Base-by-base conservation (phyloP, 2,113 vertebrate genomes). In the Notothenia coriiceps region DNA sequence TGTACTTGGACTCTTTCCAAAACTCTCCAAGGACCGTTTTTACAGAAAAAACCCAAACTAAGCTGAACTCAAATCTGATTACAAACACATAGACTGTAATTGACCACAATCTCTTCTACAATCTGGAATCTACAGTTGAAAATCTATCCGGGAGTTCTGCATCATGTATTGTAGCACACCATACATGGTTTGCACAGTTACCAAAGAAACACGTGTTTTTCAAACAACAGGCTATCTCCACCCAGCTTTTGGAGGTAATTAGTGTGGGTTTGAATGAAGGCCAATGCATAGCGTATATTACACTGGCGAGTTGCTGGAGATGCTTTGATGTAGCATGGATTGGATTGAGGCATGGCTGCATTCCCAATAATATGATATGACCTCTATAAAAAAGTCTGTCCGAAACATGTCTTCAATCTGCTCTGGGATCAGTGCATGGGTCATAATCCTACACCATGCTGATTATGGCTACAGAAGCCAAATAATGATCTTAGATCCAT, bases 171-270 rank as follows among this genome's bases (percentile, higher is more conserved):
- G 61, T 22, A 83, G 52, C 25, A 50, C 44, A 55, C 60, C 55
- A n/a, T 80, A 81, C 50, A 74, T n/a, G 68, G 74, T 70, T 77
- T 74, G 49, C 52, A 63, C 66, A 43, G 83, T 90, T 85, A 86
- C 89, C 88, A 80, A 72, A 91, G 88, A 88, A 88, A 88, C 86
- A 79, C 82, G 75, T 80, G 79, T 84, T 86, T 35, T 90, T 82
- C 29, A 51, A 71, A 86, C 79, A 89, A 83, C 81, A 93, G 54
- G 72, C 77, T 54, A 17, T 83, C 76, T 68, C 70, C 61, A 6
- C 63, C 47, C 22, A 73, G 61, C 63, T 57, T 40, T 74, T 61
- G 79, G 86, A 81, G 85, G 76, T 89, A 80, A 91, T 89, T 82
- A 86, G 68, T 20, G 29, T 4, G 74, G 56, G 84, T 82, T 86